These are phyloP conservation scores for Lucifuga dentata DNA, from an alignment of 2,113 vertebrate genomes.

Conservation along the genomic window DNA sequence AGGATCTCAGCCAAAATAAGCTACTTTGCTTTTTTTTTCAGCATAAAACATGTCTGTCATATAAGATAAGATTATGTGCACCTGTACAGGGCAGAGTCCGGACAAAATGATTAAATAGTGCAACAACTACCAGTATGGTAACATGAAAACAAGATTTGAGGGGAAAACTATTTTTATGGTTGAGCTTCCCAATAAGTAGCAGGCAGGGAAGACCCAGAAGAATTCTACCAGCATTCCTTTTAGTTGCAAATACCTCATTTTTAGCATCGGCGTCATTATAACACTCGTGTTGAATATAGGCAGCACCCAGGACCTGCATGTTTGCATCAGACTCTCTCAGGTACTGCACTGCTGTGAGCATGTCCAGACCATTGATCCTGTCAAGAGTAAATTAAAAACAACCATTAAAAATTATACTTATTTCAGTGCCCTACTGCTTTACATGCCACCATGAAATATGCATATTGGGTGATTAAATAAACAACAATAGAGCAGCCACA, in stretches of 20 bases:
- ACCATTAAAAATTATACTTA: slow-evolving; percentile 7
- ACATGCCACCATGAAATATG: slow-evolving; percentile 23
- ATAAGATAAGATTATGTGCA: slow-evolving; percentile 6
- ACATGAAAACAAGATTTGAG: neutral
- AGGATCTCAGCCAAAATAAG: neutral
- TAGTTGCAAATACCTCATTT: slow-evolving; percentile 83
- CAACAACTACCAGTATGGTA: too few species aligned
- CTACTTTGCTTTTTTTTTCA: too few species aligned
- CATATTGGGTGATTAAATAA: neutral
- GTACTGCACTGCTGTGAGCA: slow-evolving; percentile 88
- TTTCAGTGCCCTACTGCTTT: neutral
- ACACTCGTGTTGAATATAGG: slow-evolving; percentile 95
- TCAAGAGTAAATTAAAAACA: slow-evolving; percentile 18
- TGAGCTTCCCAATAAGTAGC: slow-evolving; percentile 18
- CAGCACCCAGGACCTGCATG: slow-evolving; percentile 91
- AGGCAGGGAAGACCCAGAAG: slow-evolving; percentile 10
- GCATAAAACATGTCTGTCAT: neutral
- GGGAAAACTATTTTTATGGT: slow-evolving; percentile 23
- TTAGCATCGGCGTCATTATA: slow-evolving; percentile 90
- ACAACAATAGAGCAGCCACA: slow-evolving; percentile 16
- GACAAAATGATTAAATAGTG: too few species aligned
- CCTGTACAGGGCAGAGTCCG: slow-evolving; percentile 8
- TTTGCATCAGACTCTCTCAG: slow-evolving; percentile 86
- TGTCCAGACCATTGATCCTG: slow-evolving; percentile 88
- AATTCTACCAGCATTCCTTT: slow-evolving; percentile 21